phyloP scores from a whole-genome alignment of 2,888 invertebrate genomes.

The Cancer borealis region DNA sequence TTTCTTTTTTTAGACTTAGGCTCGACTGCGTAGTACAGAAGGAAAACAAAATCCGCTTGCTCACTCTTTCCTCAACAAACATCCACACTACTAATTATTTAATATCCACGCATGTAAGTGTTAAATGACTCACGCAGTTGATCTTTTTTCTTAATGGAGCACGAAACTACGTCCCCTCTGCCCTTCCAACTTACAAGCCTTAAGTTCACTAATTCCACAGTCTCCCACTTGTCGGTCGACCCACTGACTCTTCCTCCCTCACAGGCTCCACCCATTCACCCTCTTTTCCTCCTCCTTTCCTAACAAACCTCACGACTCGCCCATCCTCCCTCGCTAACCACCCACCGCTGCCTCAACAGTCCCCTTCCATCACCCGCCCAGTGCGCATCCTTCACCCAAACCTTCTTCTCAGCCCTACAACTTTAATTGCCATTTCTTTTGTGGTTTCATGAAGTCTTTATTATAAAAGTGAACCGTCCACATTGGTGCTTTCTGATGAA shows the following conservation, averaged over 20 bases:
- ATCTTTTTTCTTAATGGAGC: neutral
- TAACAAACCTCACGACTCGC: neutral
- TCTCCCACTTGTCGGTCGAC: neutral
- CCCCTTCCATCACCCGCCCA: neutral
- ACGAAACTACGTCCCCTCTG: neutral
- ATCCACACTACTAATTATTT: neutral
- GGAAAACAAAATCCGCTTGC: neutral
- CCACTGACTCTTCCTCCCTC: neutral
- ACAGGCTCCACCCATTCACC: slow-evolving; percentile 17
- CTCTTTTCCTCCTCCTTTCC: neutral
- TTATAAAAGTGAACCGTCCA: neutral
- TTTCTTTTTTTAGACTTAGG: neutral
- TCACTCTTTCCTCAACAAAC: neutral
- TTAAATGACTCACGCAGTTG: neutral
- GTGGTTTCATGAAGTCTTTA: neutral
- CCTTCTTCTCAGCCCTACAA: neutral
- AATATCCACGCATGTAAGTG: slow-evolving; percentile 20
- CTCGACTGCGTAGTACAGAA: no score
- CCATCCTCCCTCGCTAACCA: neutral
- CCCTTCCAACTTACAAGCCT: neutral
- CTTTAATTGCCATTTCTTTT: neutral
- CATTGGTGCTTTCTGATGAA: neutral
- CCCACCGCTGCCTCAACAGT: neutral
- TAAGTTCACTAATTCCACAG: slow-evolving; percentile 12
- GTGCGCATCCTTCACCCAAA: neutral